Conservation (phyloP, 2,113 vertebrate species). For the Callipepla californica region DNA sequence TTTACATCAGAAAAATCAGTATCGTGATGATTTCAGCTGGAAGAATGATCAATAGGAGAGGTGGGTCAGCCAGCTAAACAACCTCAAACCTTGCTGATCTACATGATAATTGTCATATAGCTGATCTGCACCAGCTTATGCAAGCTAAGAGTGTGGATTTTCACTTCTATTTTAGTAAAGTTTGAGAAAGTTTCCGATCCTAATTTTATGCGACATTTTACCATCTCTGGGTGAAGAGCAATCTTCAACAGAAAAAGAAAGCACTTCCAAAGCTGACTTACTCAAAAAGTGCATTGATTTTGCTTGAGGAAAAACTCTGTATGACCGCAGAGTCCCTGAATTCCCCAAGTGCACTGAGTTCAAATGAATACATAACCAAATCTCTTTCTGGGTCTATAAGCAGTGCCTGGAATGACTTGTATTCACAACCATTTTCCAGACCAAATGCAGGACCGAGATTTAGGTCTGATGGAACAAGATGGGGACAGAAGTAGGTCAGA, state of each 20-base stretch:
- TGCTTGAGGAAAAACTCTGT: neutral
- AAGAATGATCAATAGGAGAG: constrained; percentile 62
- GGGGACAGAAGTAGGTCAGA: constrained; percentile 65
- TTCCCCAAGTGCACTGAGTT: neutral
- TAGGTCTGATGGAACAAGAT: constrained; percentile 49
- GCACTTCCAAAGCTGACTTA: constrained; percentile 43
- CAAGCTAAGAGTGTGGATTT: neutral
- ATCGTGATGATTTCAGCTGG: neutral
- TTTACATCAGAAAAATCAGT: neutral
- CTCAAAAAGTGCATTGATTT: constrained; percentile 33
- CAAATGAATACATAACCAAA: neutral
- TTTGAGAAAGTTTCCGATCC: constrained; percentile 25
- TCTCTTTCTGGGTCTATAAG: neutral
- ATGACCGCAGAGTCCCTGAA: neutral
- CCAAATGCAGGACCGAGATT: constrained; percentile 41
- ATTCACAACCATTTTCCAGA: constrained; percentile 45
- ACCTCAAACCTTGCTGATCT: constrained; percentile 43
- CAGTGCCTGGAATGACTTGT: constrained; percentile 40
- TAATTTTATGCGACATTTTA: neutral
- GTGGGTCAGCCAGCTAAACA: constrained; percentile 51
- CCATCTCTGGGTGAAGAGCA: neutral
- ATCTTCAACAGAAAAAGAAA: constrained; percentile 2
- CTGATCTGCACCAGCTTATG: neutral
- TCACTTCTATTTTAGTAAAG: constrained; percentile 54
- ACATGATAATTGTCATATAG: neutral